Conservation (phyloP, 2,113 vertebrate genomes). For the Sylvietta virens region DNA sequence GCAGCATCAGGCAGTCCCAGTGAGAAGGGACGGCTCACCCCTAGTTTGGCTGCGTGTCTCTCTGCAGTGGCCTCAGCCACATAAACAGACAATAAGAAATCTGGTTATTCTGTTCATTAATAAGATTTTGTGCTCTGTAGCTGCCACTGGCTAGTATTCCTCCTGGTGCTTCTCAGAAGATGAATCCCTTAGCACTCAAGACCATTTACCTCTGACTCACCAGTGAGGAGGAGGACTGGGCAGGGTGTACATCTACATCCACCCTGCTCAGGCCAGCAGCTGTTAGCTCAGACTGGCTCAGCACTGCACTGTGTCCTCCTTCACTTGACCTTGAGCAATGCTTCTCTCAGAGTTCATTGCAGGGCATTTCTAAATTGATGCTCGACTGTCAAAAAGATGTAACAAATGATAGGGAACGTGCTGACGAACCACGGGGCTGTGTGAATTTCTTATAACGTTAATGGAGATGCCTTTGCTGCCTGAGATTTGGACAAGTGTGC, state of each 20-base stretch:
- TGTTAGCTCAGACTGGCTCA: background rate
- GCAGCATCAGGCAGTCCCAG: background rate
- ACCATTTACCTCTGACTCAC: background rate
- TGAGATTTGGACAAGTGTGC: background rate
- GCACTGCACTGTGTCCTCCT: background rate
- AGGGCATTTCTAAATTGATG: conserved; percentile 38
- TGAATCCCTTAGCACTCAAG: background rate
- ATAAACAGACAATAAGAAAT: background rate
- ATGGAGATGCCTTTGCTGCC: background rate
- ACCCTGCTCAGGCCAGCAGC: background rate
- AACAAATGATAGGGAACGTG: conserved; percentile 30
- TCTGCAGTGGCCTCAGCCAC: background rate
- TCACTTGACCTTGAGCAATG: background rate
- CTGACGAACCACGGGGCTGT: background rate
- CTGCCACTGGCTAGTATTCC: background rate
- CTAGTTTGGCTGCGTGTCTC: rapidly evolving
- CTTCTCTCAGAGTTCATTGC: background rate
- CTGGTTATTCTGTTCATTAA: background rate
- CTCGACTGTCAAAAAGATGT: conserved; percentile 1
- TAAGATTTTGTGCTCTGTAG: background rate
- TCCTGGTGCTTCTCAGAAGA: background rate
- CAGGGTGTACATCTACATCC: background rate
- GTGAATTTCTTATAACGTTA: background rate
- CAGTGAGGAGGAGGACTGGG: background rate
- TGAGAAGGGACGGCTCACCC: background rate